Percentiles rank a stretch among this genome's conserved stretches.
Conservation (phyloP, 2,888 invertebrate genomes). For the Drosophila lutescens region DNA sequence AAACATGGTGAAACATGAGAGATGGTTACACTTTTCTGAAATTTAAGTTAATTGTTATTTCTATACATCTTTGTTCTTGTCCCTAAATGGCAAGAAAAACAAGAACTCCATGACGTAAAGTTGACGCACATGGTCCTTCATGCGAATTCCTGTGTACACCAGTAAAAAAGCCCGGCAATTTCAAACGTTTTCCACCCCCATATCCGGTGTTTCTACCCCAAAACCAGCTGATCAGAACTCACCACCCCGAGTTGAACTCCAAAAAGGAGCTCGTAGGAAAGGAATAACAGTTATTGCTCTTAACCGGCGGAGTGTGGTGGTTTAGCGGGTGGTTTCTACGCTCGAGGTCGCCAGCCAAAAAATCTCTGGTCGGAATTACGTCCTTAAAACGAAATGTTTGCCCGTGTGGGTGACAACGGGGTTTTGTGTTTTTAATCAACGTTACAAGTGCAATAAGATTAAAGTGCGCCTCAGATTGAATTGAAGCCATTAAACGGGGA, state of each 20-base stretch:
- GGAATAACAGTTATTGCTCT: slow-evolving; percentile 31
- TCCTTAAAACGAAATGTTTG: slow-evolving; percentile 23
- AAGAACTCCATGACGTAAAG: background rate
- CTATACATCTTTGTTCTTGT: too few relatives aligned
- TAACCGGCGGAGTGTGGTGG: slow-evolving; percentile 32
- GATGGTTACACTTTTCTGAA: too few relatives aligned
- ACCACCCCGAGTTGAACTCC: slow-evolving; percentile 16
- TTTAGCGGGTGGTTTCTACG: slow-evolving; percentile 24
- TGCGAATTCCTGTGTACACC: background rate
- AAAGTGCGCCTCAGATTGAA: slow-evolving; percentile 55
- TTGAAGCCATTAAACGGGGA: slow-evolving; percentile 45
- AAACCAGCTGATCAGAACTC: slow-evolving; percentile 24
- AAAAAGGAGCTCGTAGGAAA: slow-evolving; percentile 13
- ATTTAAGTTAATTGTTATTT: too few relatives aligned
- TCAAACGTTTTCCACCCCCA: slow-evolving; percentile 8
- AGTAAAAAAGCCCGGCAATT: slow-evolving; percentile 6
- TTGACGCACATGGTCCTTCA: background rate
- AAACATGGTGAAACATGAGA: too few relatives aligned
- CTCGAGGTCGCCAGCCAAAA: slow-evolving; percentile 2
- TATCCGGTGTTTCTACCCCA: slow-evolving; percentile 12
- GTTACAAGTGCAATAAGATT: slow-evolving; percentile 58
- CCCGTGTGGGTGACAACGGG: background rate
- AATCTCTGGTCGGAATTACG: slow-evolving; percentile 52
- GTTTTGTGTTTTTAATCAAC: slow-evolving; percentile 46
- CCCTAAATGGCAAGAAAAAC: too few relatives aligned